Conservation (phyloP, 92 coral and sea anemone genomes). For the Meandrina meandrites region DNA sequence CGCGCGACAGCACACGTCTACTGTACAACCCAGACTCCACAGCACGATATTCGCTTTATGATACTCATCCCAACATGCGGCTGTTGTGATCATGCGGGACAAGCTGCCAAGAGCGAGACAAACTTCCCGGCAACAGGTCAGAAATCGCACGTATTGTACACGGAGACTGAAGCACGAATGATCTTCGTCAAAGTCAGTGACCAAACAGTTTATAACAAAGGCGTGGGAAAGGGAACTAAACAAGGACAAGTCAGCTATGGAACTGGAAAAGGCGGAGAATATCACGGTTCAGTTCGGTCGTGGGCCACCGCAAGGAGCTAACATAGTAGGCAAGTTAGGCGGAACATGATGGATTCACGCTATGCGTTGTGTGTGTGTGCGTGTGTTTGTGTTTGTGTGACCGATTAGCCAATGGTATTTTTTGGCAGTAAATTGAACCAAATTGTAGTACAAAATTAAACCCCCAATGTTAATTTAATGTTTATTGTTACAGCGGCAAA, state of each 20-base stretch:
- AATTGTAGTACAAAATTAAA: no score
- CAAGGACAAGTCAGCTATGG: not conserved
- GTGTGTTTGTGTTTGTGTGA: no score
- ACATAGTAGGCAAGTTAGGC: not conserved
- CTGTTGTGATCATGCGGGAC: not conserved
- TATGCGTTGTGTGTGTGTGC: no score
- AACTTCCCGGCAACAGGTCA: not conserved
- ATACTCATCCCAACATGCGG: constrained; percentile 20
- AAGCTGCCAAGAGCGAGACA: not conserved
- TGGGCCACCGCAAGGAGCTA: not conserved
- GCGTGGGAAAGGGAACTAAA: constrained; percentile 9
- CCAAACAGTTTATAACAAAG: not conserved
- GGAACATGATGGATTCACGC: no score
- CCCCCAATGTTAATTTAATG: not conserved
- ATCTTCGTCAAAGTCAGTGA: constrained; percentile 10
- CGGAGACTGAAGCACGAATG: not conserved
- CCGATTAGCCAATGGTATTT: no score
- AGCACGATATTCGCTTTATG: not conserved
- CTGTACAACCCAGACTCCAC: not conserved
- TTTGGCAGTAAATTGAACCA: no score
- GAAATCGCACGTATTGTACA: not conserved
- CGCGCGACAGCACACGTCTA: constrained; percentile 18
- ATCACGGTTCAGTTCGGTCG: not conserved
- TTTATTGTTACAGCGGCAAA: not conserved
- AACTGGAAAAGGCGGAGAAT: constrained; percentile 6